Evolutionary conservation across 2,113 vertebrate species (phyloP).

Genomic region (Paradisaea rubra): DNA sequence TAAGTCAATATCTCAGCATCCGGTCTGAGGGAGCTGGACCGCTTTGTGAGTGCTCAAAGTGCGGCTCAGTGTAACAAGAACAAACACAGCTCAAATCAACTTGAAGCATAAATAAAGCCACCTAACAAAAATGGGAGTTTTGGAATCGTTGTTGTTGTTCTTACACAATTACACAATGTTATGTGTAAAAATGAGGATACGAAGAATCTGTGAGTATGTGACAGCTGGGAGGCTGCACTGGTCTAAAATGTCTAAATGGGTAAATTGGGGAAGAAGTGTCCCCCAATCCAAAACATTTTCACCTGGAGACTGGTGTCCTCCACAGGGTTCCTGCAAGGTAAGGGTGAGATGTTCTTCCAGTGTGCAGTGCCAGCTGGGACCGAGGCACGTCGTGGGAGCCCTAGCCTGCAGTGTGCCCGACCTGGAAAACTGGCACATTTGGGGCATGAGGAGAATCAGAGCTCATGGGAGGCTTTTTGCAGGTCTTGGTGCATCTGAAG

Average conservation of each 20-base stretch:
- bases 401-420: accelerated
- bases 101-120: not conserved
- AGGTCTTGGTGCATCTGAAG: not conserved
- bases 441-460: accelerated
- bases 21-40: not conserved
- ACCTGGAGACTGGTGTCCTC: not conserved
- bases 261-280: not conserved
- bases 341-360: not conserved
- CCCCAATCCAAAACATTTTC: accelerated
- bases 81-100: not conserved
- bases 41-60: not conserved
- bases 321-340: not conserved
- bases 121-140: not conserved
- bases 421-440: not conserved
- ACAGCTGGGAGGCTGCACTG: not conserved
- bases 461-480: not conserved
- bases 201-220: accelerated
- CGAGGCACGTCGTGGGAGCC: accelerated
- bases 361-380: accelerated
- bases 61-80: not conserved
- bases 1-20: not conserved
- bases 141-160: accelerated
- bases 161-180: not conserved
- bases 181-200: not conserved
- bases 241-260: not conserved